Evolutionary conservation across 2,113 vertebrate genomes (phyloP).

Genomic region (Pristiophorus japonicus): DNA sequence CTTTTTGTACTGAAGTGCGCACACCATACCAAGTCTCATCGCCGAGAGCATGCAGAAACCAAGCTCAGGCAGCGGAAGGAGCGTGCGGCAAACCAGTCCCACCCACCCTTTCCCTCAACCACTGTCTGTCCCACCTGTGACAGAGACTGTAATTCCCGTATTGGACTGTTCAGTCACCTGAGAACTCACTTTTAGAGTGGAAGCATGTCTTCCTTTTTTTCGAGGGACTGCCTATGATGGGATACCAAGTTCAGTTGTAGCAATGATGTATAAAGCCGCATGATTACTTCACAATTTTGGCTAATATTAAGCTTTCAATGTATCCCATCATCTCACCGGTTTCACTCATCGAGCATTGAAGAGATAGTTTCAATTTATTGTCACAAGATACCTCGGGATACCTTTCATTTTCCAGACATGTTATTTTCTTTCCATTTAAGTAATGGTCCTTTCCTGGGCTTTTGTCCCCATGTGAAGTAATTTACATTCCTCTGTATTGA

Average conservation of each 20-base stretch:
- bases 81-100: no score
- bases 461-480: not conserved
- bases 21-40: not conserved
- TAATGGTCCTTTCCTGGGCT: not conserved
- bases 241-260: not conserved
- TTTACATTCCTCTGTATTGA: not conserved
- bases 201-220: no score
- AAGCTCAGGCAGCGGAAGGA: no score
- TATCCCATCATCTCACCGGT: not conserved
- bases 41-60: no score
- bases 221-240: no score
- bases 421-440: not conserved
- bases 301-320: not conserved
- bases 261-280: not conserved
- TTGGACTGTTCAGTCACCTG: no score
- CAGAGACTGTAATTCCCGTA: no score
- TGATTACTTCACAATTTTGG: not conserved
- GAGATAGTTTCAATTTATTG: not conserved
- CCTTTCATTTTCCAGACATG: no score
- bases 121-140: no score
- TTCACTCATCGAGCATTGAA: not conserved
- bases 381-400: no score
- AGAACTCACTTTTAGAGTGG: no score
- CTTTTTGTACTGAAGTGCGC: not conserved
- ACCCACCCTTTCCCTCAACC: no score